Evolutionary conservation across 1,140 invertebrate species (phyloP), one percentile per base, ranked within the genome.

Genomic region (Hermetia illucens): DNA sequence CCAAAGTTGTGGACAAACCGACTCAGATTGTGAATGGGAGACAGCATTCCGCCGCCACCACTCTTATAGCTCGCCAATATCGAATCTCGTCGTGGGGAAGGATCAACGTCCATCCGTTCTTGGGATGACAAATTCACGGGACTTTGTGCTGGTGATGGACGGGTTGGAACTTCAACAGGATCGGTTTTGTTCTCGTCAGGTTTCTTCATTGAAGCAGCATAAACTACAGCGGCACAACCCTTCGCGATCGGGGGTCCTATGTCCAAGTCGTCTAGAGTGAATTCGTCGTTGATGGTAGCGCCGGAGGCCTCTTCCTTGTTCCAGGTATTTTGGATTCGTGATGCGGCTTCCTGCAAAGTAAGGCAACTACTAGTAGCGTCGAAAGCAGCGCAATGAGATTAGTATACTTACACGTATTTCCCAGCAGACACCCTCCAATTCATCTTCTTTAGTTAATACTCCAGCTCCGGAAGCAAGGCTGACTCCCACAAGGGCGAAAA

Each of bases 151-250:
- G 15, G 12, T 3, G 3, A 18, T 16, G 16, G 5, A n/a, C 40
- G 20, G n/a, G 40, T 21, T 21, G 20, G 34, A n/a, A 10, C 10
- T 10, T 6, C 20, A 10, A 21, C 6, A 36, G 12, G 34, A 21
- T 18, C n/a, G n/a, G 12, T 36, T 21, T 10, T 8, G 15, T 6
- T 10, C 12, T 36, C 34, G 5, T 36, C 0, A 9, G 27, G 16
- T 25, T 44, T 38, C 31, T 33, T 50, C 53, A 50, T 65, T 71
- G 40, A 66, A 27, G 79, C 81, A 18, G 77, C 69, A 55, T 88
- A 85, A 4, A 91, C 82, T 22, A 79, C 82, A 27, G 81, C 85
- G 46, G 77, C 83, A 53, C 80, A 80, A 18, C 86, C 86, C 62
- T 89, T 85, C 6, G 76, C 81, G 44, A 91, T 77, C 1, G 71